Conservation (phyloP, 2,888 invertebrate species). For the Agrotis exclamationis region DNA sequence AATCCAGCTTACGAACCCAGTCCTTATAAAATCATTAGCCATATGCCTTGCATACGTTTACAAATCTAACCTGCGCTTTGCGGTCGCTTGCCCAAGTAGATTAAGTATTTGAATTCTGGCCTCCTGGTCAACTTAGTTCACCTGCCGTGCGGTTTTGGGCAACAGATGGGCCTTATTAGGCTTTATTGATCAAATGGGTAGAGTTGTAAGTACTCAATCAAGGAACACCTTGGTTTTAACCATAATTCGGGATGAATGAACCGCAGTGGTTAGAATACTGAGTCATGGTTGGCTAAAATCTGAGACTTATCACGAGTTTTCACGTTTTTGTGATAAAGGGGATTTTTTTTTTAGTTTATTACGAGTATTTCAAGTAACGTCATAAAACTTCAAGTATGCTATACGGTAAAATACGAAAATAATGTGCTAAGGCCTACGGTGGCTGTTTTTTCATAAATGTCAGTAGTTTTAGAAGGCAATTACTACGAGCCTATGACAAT, state of each 20-base stretch:
- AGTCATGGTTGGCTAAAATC: conserved; percentile 10
- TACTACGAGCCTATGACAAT: too few relatives aligned
- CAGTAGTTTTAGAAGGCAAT: too few relatives aligned
- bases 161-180: conserved; percentile 53
- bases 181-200: conserved; percentile 10
- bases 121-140: conserved; percentile 71
- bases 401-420: too few relatives aligned
- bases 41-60: conserved; percentile 58
- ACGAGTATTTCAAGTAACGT: too few relatives aligned
- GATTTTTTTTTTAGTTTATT: too few relatives aligned
- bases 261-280: neutral
- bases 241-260: neutral
- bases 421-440: too few relatives aligned
- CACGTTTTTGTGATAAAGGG: too few relatives aligned
- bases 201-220: conserved; percentile 33
- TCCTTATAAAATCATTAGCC: conserved; percentile 55
- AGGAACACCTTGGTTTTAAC: neutral
- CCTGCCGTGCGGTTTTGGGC: conserved; percentile 67
- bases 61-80: conserved; percentile 68
- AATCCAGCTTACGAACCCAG: neutral
- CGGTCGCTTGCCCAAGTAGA: conserved; percentile 67
- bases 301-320: neutral
- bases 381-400: too few relatives aligned
- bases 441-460: too few relatives aligned
- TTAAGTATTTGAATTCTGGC: conserved; percentile 73